A percentile compares a stretch with the other conserved stretches of the same genome.
Conservation (phyloP, 2,888 invertebrate genomes). For the Polydrusus tereticollis region DNA sequence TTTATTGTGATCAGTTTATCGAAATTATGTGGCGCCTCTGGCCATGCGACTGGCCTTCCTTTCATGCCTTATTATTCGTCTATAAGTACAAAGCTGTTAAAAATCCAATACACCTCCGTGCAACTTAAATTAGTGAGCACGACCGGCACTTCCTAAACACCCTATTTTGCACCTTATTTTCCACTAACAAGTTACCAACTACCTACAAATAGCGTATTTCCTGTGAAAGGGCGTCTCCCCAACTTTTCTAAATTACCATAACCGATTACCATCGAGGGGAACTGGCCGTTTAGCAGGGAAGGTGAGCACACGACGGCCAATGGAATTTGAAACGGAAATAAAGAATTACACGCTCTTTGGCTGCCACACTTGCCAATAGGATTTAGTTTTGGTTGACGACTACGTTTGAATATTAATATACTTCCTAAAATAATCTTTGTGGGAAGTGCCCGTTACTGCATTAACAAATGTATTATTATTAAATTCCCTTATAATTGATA, state of each 20-base stretch:
- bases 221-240: slow-evolving; percentile 23
- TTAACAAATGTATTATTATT: too few species aligned
- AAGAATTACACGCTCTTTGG: slow-evolving; percentile 19
- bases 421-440: too few species aligned
- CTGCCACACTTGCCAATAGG: slow-evolving; percentile 13
- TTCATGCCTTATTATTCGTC: too few species aligned
- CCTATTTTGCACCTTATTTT: slow-evolving; percentile 21
- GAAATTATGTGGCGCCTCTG: too few species aligned
- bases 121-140: neutral
- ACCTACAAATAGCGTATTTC: slow-evolving; percentile 37
- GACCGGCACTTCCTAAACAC: neutral
- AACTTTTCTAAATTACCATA: slow-evolving; percentile 27
- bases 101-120: too few species aligned
- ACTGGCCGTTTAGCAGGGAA: neutral
- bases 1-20: too few species aligned
- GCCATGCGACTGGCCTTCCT: too few species aligned
- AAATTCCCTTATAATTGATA: too few species aligned
- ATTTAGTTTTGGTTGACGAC: neutral
- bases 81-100: too few species aligned
- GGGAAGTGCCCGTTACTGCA: too few species aligned
- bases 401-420: neutral
- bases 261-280: slow-evolving; percentile 19
- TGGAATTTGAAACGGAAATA: slow-evolving; percentile 24
- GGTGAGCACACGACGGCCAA: slow-evolving; percentile 2
- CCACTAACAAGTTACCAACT: slow-evolving; percentile 29